Base-by-base conservation (phyloP, 1,140 invertebrate species). In the Druon quercuslanigerum region DNA sequence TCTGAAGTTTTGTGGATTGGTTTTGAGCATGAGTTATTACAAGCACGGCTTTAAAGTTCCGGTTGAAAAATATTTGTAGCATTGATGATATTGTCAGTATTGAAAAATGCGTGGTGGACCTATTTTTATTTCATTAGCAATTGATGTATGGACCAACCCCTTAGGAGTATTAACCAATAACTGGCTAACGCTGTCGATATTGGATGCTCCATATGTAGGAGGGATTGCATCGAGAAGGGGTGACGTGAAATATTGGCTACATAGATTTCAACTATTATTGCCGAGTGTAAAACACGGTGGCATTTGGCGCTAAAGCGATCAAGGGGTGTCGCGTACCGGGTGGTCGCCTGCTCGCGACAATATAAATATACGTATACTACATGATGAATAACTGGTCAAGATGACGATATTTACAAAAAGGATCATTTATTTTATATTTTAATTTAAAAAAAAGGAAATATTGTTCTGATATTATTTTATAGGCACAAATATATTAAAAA, bases 251-350 rank as follows among this genome's bases (percentile, higher is more conserved):
- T 91, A 91, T 91, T 89, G 89, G 82, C 89, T 90, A 90, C 88
- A 90, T 89, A 89, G 87, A 91, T 91, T 91, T 89, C 88, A 86
- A 90, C 89, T 89, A 91, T 91, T 91, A 91, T 91, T 90, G 85
- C 84, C 85, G 84, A 86, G 88, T 91, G 89, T 90, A 91, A 91
- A 90, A 91, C 90, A 90, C 86, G 89, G 87, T 85, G 87, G 89
- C 89, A 90, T 91, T 91, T 91, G 90, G 90, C 85, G 87, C 86
- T 89, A 90, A 90, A 90, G 89, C 89, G 89, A 90, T 90, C 88
- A 88, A 82, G 83, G 81, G 81, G 80, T 81, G 80, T 84, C 82
- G 79, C 77, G 83, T 79, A 60, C 77, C 83, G 80, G 83, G 75
- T 82, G 79, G 79, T 75, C 66, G 19, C 46, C 76, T 73, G 78